A percentile compares a stretch with the other conserved stretches of the same genome.
Evolutionary conservation across 2,797 vertebrate species (phyloP).

Genomic region (Bradypodion ventrale): DNA sequence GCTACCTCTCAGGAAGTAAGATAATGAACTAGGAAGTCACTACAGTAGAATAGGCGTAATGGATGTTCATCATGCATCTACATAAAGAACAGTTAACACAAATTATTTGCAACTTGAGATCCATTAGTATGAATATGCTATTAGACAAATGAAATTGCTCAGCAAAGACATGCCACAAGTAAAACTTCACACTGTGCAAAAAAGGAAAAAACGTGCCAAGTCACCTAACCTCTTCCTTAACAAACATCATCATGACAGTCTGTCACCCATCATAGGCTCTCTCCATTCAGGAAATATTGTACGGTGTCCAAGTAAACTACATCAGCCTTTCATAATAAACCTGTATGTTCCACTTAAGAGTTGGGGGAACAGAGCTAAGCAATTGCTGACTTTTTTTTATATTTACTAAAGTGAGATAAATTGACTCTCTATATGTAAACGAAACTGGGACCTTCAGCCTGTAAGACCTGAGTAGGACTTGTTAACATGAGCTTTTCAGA

Average conservation of each 20-base stretch:
- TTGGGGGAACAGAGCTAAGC: neutral
- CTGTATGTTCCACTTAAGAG: neutral
- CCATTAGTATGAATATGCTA: neutral
- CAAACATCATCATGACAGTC: constrained; percentile 5
- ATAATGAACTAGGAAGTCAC: neutral
- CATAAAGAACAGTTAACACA: neutral
- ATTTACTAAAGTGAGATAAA: neutral
- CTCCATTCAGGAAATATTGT: neutral
- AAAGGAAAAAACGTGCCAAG: neutral
- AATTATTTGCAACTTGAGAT: neutral
- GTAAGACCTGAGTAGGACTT: too few relatives aligned
- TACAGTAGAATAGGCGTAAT: neutral
- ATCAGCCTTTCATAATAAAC: neutral
- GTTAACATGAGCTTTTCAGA: too few relatives aligned
- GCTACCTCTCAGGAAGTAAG: neutral
- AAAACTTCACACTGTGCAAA: neutral
- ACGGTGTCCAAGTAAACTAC: too few relatives aligned
- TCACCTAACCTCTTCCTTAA: constrained; percentile 8
- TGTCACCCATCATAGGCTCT: neutral
- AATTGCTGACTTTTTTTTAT: too few relatives aligned
- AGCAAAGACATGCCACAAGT: neutral
- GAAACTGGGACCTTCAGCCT: too few relatives aligned
- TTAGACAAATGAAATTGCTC: neutral
- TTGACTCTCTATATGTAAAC: too few relatives aligned
- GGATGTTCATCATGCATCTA: neutral